Evolutionary conservation across 2,888 invertebrate species (phyloP), one percentile per base, ranked within the genome.

Genomic region (Sisyra terminalis): DNA sequence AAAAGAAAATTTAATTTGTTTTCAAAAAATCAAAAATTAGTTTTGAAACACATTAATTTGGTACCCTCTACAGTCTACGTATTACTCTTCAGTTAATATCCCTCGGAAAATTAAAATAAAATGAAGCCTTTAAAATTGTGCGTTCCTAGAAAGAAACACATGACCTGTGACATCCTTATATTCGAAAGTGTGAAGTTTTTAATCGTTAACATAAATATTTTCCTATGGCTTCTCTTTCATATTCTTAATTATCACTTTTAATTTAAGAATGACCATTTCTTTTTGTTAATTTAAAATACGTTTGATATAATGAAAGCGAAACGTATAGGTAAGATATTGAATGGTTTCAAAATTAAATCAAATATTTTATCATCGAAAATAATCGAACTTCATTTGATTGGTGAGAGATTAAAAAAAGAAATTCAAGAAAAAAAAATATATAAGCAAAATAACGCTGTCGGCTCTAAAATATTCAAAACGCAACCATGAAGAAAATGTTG

Each of bases 401-500:
- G 11, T 11, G 13, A 34, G 4, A 5, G 14, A 14, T 34, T 34
- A 14, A 34, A 11, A 34, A 34, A 34, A 34, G 14, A 34, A 34
- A 5, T 9, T 11, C 2, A 10, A 9, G 2, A 34, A 2, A 34
- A n/a, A n/a, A n/a, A n/a, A n/a, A n/a, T n/a, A 24, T 24, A 24
- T 24, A 7, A 24, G 24, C 24, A 24, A 24, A 24, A 24, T 24
- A 24, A 34, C 11, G 34, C 34, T 34, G 38, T 17, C 17, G 38
- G 38, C 38, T 15, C 11, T 17, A 38, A 16, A 38, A 38, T 40
- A 30, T 40, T 40, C 30, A 11, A 15, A 31, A 40, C 11, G 40
- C 40, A 40, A 11, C 16, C 17, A 40, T 29, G 40, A 17, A 31
- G 30, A 40, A 30, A 40, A 40, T 40, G 29, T 31, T 31, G 10